phyloP scores from a whole-genome alignment of 2,797 vertebrate genomes.

The Rhabdophis nuchalis region DNA sequence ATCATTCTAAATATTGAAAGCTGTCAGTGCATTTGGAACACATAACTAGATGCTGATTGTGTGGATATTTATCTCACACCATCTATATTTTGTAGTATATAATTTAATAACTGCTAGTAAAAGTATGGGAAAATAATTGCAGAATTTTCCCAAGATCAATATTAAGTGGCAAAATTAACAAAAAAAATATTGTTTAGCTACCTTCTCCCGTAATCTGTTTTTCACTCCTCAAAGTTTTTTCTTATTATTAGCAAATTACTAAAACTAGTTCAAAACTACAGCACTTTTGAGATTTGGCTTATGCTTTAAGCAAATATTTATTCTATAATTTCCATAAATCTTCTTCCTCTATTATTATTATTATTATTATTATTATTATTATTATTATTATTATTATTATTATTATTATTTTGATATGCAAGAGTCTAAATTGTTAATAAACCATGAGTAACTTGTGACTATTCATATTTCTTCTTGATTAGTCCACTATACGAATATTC shows the following conservation, averaged over 20 bases:
- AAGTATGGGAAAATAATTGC: neutral
- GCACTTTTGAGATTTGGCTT: conserved; percentile 23
- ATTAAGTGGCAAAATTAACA: neutral
- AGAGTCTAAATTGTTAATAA: conserved; percentile 45
- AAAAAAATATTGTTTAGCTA: neutral
- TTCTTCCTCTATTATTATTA: neutral
- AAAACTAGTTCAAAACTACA: conserved; percentile 33
- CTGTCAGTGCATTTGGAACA: neutral
- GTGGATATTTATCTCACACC: neutral
- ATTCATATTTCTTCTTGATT: conserved; percentile 40
- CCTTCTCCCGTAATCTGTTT: neutral
- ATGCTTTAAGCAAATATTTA: conserved; percentile 12
- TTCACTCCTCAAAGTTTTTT: neutral
- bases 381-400: too few species aligned
- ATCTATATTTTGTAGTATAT: neutral
- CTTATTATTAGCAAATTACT: conserved; percentile 5
- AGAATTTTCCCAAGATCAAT: neutral
- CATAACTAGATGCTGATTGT: neutral
- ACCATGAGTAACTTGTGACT: conserved; percentile 37
- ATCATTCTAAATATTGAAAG: neutral
- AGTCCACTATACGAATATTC: conserved; percentile 21
- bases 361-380: too few species aligned
- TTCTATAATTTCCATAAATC: conserved; percentile 17
- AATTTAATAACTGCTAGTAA: neutral
- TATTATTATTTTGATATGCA: conserved; percentile 23